Evolutionary conservation across 2,113 vertebrate species (phyloP).

Genomic region (Ptyas mucosa): DNA sequence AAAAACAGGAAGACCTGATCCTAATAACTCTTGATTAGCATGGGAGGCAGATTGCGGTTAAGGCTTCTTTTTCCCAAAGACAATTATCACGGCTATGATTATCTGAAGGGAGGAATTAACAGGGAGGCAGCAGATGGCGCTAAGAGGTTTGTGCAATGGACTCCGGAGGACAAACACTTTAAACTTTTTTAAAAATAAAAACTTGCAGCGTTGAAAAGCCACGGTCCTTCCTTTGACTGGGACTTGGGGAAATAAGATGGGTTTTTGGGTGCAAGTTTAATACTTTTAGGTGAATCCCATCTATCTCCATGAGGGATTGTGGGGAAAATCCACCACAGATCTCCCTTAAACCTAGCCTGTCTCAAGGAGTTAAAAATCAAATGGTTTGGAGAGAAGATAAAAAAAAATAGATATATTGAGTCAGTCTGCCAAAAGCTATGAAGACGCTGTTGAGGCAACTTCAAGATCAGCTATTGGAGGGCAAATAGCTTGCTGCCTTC

Average conservation of each 20-base stretch:
- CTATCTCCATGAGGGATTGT: background rate
- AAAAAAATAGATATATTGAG: background rate
- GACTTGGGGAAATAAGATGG: background rate
- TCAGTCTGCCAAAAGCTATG: background rate
- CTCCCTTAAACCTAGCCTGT: background rate
- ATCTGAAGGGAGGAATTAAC: background rate
- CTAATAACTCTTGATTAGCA: background rate
- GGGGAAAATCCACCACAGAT: background rate
- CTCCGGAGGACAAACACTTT: background rate
- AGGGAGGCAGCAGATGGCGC: conserved; percentile 48
- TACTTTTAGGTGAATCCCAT: background rate
- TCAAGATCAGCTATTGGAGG: background rate
- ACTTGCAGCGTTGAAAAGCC: background rate
- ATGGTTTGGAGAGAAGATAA: background rate
- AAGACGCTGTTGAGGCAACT: background rate
- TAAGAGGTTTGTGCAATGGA: conserved; percentile 24
- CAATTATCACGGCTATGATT: background rate
- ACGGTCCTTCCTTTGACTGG: background rate
- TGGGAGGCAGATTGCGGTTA: background rate
- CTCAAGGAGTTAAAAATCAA: background rate
- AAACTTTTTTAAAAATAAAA: conserved; percentile 1
- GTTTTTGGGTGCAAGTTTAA: background rate
- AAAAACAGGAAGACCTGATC: background rate
- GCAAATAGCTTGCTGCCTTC: background rate
- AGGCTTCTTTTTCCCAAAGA: background rate